These are phyloP conservation scores for Karalla daura DNA, from an alignment of 2,797 vertebrate species.

Conservation along the genomic window DNA sequence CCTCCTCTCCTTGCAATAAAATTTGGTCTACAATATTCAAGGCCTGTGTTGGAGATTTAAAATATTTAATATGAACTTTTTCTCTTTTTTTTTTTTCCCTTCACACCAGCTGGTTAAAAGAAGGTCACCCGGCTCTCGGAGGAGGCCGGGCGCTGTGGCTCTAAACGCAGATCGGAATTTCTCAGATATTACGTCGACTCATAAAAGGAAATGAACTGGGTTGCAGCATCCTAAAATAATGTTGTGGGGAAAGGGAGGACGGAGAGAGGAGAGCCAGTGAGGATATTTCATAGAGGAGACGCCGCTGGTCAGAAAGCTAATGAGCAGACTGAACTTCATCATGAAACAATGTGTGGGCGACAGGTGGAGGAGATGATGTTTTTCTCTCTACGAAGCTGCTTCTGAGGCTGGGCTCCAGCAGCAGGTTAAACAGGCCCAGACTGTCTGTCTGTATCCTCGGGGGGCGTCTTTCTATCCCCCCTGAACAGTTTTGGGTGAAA, in stretches of 20 bases:
- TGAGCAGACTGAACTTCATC: conserved; percentile 40
- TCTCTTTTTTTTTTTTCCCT: no score
- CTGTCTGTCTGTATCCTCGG: conserved; percentile 7
- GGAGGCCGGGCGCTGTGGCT: conserved; percentile 19
- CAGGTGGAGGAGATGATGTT: conserved; percentile 26
- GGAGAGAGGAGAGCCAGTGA: not conserved
- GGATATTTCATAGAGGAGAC: conserved; percentile 1
- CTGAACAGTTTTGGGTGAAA: not conserved
- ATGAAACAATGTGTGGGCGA: conserved; percentile 1
- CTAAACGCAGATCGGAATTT: conserved; percentile 27
- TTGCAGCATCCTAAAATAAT: conserved; percentile 22
- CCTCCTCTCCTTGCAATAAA: conserved; percentile 9
- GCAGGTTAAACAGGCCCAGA: not conserved
- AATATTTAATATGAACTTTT: conserved; percentile 23
- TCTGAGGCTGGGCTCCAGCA: not conserved
- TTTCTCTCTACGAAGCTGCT: not conserved
- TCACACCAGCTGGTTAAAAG: conserved; percentile 9
- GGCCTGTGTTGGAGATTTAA: conserved; percentile 22
- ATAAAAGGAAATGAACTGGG: conserved; percentile 45
- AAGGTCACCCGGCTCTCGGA: conserved; percentile 40
- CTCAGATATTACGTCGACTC: conserved; percentile 40
- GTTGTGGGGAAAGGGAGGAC: not conserved
- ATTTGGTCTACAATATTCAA: conserved; percentile 40
- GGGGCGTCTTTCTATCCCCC: conserved; percentile 8
- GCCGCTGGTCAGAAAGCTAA: conserved; percentile 2